Evolutionary conservation across 2,888 invertebrate species (phyloP).

Genomic region (Lysandra bellargus): DNA sequence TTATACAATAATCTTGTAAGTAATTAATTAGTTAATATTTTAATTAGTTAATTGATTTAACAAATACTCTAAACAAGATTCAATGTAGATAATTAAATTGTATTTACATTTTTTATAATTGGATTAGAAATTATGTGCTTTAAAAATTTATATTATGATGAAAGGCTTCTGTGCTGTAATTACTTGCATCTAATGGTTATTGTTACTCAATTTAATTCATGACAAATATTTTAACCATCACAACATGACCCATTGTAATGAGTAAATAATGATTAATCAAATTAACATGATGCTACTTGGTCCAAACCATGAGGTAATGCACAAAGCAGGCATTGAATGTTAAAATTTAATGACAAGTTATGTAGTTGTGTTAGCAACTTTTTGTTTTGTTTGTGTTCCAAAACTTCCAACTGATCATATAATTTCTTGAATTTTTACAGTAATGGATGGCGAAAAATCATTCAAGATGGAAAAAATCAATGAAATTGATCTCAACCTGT

Average conservation of each 20-base stretch:
- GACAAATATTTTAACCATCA: background rate
- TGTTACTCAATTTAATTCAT: background rate
- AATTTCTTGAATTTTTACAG: slow-evolving; percentile 53
- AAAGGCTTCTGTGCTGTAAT: background rate
- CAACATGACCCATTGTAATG: background rate
- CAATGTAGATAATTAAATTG: background rate
- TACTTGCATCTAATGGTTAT: background rate
- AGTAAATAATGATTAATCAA: background rate
- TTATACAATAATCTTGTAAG: too few species aligned
- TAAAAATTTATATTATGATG: background rate
- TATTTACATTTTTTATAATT: background rate
- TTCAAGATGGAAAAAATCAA: slow-evolving; percentile 67
- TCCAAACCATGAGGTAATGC: background rate
- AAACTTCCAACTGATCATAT: background rate
- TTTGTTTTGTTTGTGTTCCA: background rate
- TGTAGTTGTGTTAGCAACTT: background rate
- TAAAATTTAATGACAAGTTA: background rate
- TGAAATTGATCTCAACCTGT: slow-evolving; percentile 68
- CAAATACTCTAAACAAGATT: too few species aligned
- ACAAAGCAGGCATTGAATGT: background rate
- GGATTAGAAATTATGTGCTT: background rate
- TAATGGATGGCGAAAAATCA: slow-evolving; percentile 70
- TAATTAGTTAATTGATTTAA: too few species aligned
- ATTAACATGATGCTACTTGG: too few species aligned
- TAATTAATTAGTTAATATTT: too few species aligned